Conservation (phyloP, 2,113 vertebrate species). For the Bos taurus region ARS-UCD2.0 NC_037331.1:95427501-95428000, state of each 20-base stretch:
- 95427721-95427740: not conserved
- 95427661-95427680: not conserved
- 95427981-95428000: not conserved
- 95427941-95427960: not conserved
- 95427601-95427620: accelerated
- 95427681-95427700: not conserved
- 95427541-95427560: not conserved
- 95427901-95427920: not conserved
- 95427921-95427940: accelerated
- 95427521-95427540: not conserved
- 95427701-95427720: not conserved
- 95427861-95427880: not conserved
- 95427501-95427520: not conserved
- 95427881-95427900: not conserved
- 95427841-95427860: not conserved
- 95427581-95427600: not conserved
- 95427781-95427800: too few relatives aligned
- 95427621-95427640: not conserved
- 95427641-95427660: not conserved
- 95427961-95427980: not conserved
- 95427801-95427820: not conserved
- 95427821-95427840: not conserved
- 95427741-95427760: not conserved
- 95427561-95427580: not conserved
- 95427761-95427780: not conserved